Evolutionary conservation across 2,888 invertebrate genomes (phyloP).

Genomic region (Julus scanicus): DNA sequence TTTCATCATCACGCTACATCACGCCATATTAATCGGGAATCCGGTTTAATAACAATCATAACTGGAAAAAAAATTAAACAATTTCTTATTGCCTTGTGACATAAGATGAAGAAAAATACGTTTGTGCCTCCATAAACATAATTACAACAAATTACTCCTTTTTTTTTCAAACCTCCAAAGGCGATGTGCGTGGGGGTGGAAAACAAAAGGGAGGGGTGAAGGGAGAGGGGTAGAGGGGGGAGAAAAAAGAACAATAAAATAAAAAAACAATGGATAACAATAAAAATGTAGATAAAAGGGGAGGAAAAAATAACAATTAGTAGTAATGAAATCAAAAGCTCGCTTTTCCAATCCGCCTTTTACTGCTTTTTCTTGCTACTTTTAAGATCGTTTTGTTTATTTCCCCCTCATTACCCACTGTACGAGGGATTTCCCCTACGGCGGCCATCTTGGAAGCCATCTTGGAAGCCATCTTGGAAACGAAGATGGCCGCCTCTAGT

Average conservation of each 20-base stretch:
- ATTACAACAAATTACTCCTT: conserved; percentile 37
- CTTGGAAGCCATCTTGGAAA: too few relatives aligned
- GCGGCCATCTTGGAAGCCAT: neutral
- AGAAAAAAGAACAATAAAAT: neutral
- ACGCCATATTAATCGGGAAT: neutral
- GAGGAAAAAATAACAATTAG: conserved; percentile 1
- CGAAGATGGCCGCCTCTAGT: too few relatives aligned
- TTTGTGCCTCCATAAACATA: conserved; percentile 3
- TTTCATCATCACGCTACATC: neutral
- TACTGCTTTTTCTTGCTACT: neutral
- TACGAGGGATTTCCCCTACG: neutral
- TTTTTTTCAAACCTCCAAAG: neutral
- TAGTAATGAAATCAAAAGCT: conserved; percentile 32
- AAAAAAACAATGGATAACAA: neutral
- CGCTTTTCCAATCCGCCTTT: conserved; percentile 24
- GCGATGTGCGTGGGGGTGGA: neutral
- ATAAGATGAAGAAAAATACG: neutral
- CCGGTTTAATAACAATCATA: neutral
- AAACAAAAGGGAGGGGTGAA: neutral
- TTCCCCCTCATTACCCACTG: neutral
- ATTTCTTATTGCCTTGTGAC: neutral
- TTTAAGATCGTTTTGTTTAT: neutral
- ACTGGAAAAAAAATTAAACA: neutral
- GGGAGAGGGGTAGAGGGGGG: neutral
- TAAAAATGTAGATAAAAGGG: neutral